Evolutionary conservation across 2,888 invertebrate genomes (phyloP), one percentile per base, ranked within the genome.

Genomic region (Laothoe populi): DNA sequence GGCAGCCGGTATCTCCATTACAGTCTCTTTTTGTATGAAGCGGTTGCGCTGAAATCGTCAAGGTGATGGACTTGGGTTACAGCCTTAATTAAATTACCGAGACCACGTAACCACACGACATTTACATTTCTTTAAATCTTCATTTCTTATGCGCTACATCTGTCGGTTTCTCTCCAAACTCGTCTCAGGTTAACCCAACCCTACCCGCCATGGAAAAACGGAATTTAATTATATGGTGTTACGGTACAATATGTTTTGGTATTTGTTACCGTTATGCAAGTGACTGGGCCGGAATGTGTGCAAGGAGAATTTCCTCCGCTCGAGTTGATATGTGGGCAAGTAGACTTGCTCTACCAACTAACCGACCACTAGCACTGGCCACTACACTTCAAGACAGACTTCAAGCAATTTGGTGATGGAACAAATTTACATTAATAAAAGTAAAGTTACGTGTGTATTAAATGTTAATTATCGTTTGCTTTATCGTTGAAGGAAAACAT

Each of bases 301-400:
- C 81, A 82, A 82, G 81, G 76, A 70, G 74, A 71, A 69, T 73
- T 78, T 79, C 70, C 31, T 59, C 59, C 44, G 66, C 60, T 61
- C 59, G 61, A 59, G 57, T 66, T 64, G 26, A 62, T 63, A 61
- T 58, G 61, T 59, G 46, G 62, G 46, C 35, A 40, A 40, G 23
- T 8, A 40, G 42, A 16, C n/a, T 23, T 11, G 24, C 24, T 16
- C 2, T 4, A 57, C 10, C n/a, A 42, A 11, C 11, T 38, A 38
- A 38, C 11, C 38, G 11, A 38, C 31, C 31, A 31, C 31, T 2
- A 8, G 31, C 8, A 31, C 5, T 31, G 7, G 5, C 31, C 31
- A 31, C 31, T 26, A n/a, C n/a, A 40, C 1, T 42, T 5, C n/a
- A n/a, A n/a, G n/a, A n/a, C n/a, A n/a, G n/a, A n/a, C n/a, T n/a